Base-by-base conservation (phyloP, 64 coral and sea anemone genomes). In the Montipora sp. region DNA sequence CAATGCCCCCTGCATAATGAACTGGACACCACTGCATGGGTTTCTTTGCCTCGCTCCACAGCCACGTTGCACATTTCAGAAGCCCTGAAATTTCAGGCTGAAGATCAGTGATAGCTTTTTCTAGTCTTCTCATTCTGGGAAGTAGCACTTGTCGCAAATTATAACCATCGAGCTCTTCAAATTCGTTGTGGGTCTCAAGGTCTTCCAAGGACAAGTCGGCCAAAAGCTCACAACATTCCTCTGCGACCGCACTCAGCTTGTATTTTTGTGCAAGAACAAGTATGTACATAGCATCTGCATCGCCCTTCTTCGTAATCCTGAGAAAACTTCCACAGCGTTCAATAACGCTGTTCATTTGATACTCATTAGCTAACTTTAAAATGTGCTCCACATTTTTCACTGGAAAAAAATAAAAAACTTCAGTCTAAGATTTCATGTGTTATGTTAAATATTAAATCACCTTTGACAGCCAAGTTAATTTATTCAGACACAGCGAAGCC, bases 301-400 rank as follows among this genome's bases (percentile, higher is more conserved):
- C 7, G 47, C 0, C 5, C 47, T 66, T 83, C 22, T 4, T 1
- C 19, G 18, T 15, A 46, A 36, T 15, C 11, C 9, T 47, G 24
- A 83, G 80, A 44, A 27, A 83, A 13, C 47, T 66, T 0, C 45
- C 24, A 15, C 80, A 83, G 27, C 65, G 59, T 8, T 66, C 59
- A 1, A 83, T 8, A 27, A 83, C 59, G 3, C 23, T 43, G 21
- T 1, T 47, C 4, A 36, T 36, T 47, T 83, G 58, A 19, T 83
- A 83, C 36, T 83, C 80, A 43, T 83, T 60, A 5, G 80, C 80
- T 19, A 83, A n/a, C 36, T 83, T 83, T 4, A 83, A 19, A 18
- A 83, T 27, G 44, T 83, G 59, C 5, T 48, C 59, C 1, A 67
- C 59, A 36, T 68, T 83, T 14, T 63, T n/a, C 80, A 83, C 80